Percentiles rank a stretch among this genome's conserved stretches.
phyloP scores from a whole-genome alignment of 1,140 invertebrate genomes.

The Thaumetopoea pityocampa region DNA sequence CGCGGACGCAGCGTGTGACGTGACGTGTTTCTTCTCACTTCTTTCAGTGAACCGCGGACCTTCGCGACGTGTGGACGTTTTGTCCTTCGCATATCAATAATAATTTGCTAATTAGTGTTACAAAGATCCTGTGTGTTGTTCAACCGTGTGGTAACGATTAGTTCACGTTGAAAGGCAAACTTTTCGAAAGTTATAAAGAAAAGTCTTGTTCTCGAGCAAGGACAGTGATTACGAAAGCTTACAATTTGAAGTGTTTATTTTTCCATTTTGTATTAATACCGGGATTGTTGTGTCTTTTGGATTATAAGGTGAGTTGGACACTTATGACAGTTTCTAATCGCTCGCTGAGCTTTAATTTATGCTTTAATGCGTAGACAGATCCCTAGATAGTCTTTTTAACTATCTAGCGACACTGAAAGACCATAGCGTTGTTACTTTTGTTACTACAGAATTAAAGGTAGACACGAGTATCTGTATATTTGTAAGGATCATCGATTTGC shows the following conservation, averaged over 20 bases:
- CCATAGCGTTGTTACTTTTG: too few relatives aligned
- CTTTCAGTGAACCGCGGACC: conserved; percentile 55
- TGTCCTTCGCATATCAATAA: conserved; percentile 21
- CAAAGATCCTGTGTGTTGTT: conserved; percentile 22
- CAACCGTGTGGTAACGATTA: neutral
- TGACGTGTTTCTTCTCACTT: conserved; percentile 58
- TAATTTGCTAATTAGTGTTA: conserved; percentile 39
- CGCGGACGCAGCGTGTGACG: conserved; percentile 65
- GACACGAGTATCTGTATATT: conserved; percentile 2
- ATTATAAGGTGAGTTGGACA: conserved; percentile 22
- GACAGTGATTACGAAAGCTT: conserved; percentile 54
- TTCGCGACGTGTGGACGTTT: conserved; percentile 31
- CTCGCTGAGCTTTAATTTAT: conserved; percentile 1
- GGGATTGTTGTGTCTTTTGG: conserved; percentile 41
- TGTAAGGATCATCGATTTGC: conserved; percentile 14
- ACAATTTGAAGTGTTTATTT: conserved; percentile 12
- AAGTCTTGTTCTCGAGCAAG: conserved; percentile 32
- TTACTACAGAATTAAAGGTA: too few relatives aligned
- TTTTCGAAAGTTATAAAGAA: conserved; percentile 23
- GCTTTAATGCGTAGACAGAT: conserved; percentile 1
- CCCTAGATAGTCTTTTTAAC: too few relatives aligned
- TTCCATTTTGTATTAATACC: conserved; percentile 37
- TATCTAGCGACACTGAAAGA: too few relatives aligned
- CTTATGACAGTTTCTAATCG: too few relatives aligned
- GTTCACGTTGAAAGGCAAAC: conserved; percentile 3